These are phyloP conservation scores for Apodemia mormo DNA, from an alignment of 2,888 invertebrate species.

Conservation along the genomic window DNA sequence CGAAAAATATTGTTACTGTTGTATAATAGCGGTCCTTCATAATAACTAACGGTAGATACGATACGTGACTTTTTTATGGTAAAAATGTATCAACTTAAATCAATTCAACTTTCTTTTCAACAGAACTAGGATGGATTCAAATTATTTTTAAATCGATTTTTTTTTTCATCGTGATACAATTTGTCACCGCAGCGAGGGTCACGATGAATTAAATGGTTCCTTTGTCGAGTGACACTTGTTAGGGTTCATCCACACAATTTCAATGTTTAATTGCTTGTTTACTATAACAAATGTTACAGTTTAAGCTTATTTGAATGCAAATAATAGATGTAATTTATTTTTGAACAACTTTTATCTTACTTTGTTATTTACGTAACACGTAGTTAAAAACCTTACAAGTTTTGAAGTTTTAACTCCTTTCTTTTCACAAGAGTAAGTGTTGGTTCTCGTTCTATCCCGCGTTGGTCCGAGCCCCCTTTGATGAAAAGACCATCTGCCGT, in stretches of 20 bases:
- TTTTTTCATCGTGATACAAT: conserved; percentile 50
- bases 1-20: too few relatives aligned
- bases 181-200: conserved; percentile 53
- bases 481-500: too few relatives aligned
- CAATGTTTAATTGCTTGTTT: conserved; percentile 68
- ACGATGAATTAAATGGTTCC: conserved; percentile 56
- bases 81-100: not conserved
- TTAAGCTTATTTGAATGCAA: conserved; percentile 23
- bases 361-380: too few relatives aligned
- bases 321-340: conserved; percentile 2
- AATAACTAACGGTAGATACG: not conserved
- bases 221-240: conserved; percentile 64
- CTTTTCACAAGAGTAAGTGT: too few relatives aligned
- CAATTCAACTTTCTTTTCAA: conserved; percentile 10
- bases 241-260: conserved; percentile 54
- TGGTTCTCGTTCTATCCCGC: too few relatives aligned
- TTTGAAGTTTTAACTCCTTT: too few relatives aligned
- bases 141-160: conserved; percentile 41
- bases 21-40: not conserved
- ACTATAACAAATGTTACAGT: conserved; percentile 61
- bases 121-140: conserved; percentile 27
- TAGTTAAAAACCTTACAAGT: too few relatives aligned
- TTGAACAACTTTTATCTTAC: not conserved
- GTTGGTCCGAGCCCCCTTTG: too few relatives aligned
- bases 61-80: conserved; percentile 5